Evolutionary conservation across 2,797 vertebrate species (phyloP), one percentile per base, ranked within the genome.

Genomic region (Poeciliopsis infans): DNA sequence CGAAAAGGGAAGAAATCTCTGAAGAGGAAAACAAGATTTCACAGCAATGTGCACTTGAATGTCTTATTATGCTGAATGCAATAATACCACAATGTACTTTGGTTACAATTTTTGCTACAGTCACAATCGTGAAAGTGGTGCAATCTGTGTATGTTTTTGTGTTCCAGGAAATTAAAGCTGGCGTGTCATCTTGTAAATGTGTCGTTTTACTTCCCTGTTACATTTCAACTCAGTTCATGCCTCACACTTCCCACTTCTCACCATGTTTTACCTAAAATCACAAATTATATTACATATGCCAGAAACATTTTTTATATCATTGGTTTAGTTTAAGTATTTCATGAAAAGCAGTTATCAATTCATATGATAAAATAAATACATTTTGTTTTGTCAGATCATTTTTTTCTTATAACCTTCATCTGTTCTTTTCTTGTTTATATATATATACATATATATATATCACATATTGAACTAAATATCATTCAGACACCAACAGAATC

Each of bases 11-110:
- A 39, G 18, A 36, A 64, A 64, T 64, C 31, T 39, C 33, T 33
- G 16, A 61, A 33, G 61, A 31, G 16, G 7, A 66, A 36, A 66
- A 39, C 61, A 66, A 20, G 33, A 39, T 66, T 66, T 66, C 33
- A 36, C 16, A 66, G 33, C 33, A 66, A 66, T 11, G 7, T 66
- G 61, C 47, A 83, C 85, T 86, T 86, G 75, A 89, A 84, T 77
- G 15, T 68, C 78, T 84, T 77, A 45, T 76, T 53, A 28, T 59
- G 45, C 25, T 86, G 78, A 86, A 85, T 88, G 81, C 87, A 82
- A 75, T 81, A 68, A 51, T 53, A 78, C 5, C 74, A 43, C 69
- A 53, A n/a, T 46, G 15, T 74, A 46, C 43, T 28, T 49, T 77
- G 2, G 74, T 43, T 15, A 16, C 7, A 8, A 2, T 61, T 83